Evolutionary conservation across 1,140 invertebrate species (phyloP).

Genomic region (Leptonema lineaticorne): DNA sequence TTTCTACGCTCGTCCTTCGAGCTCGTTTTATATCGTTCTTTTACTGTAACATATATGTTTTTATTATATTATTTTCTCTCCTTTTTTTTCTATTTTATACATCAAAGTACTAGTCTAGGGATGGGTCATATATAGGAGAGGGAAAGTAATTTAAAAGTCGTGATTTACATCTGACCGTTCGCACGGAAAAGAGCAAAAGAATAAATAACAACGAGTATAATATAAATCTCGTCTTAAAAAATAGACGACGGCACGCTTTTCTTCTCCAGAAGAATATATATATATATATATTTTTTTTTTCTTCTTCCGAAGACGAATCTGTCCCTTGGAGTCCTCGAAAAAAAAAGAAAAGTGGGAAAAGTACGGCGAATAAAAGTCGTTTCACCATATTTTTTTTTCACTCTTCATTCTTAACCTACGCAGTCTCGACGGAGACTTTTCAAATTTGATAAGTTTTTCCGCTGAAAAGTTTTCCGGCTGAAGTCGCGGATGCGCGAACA

Average conservation of each 20-base stretch:
- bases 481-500: too few species aligned
- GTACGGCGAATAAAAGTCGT: too few species aligned
- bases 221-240: neutral
- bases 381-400: too few species aligned
- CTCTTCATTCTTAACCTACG: neutral
- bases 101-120: too few species aligned
- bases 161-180: constrained; percentile 2
- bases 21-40: too few species aligned
- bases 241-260: too few species aligned
- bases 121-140: neutral
- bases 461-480: neutral
- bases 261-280: too few species aligned
- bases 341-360: neutral
- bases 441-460: constrained; percentile 12
- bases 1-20: too few species aligned
- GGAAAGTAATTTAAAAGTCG: constrained; percentile 15
- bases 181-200: neutral
- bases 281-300: too few species aligned
- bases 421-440: neutral
- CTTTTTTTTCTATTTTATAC: too few species aligned
- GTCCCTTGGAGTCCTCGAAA: neutral
- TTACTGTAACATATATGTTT: too few species aligned
- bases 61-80: too few species aligned
- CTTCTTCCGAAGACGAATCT: neutral
- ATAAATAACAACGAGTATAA: neutral